These are phyloP conservation scores for Botrylloides violaceus DNA, from an alignment of 23 tunicate genomes.

Conservation along the genomic window DNA sequence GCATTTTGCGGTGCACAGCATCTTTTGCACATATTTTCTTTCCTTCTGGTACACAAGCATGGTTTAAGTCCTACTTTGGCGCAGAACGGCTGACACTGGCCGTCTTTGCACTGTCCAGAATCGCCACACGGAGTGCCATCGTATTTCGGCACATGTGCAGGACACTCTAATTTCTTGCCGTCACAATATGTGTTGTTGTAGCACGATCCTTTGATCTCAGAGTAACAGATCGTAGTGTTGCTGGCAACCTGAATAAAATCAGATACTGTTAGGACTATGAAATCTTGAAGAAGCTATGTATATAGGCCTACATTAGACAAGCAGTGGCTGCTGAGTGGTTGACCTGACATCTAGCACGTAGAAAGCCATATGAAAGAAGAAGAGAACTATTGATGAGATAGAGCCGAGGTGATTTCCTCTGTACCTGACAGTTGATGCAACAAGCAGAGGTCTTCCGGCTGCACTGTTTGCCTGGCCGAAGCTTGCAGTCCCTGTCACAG, in stretches of 20 bases:
- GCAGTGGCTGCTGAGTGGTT: no score
- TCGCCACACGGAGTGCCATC: slow-evolving; percentile 74
- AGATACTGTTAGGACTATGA: neutral
- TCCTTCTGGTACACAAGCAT: slow-evolving; percentile 44
- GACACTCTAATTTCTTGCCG: slow-evolving; percentile 49
- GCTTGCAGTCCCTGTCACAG: slow-evolving; percentile 51
- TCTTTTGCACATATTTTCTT: slow-evolving; percentile 43
- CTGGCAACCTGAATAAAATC: slow-evolving; percentile 12
- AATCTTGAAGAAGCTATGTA: no score
- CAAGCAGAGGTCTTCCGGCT: slow-evolving; percentile 63
- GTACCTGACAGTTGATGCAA: slow-evolving; percentile 96
- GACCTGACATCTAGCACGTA: no score
- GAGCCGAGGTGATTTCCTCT: no score
- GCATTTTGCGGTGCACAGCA: slow-evolving; percentile 57
- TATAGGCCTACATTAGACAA: no score
- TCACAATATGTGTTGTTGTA: slow-evolving; percentile 55
- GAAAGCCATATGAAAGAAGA: no score
- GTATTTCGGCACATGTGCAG: slow-evolving; percentile 29
- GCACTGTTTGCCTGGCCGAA: slow-evolving; percentile 50
- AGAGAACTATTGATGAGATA: no score
- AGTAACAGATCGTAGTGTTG: slow-evolving; percentile 15
- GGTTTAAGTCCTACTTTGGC: slow-evolving; percentile 53
- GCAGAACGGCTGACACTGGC: slow-evolving; percentile 72
- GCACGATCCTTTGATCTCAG: slow-evolving; percentile 50
- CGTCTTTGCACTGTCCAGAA: slow-evolving; percentile 67